Evolutionary conservation across 2,888 invertebrate species (phyloP), one percentile per base, ranked within the genome.

Genomic region (Drosophila percnosoma): DNA sequence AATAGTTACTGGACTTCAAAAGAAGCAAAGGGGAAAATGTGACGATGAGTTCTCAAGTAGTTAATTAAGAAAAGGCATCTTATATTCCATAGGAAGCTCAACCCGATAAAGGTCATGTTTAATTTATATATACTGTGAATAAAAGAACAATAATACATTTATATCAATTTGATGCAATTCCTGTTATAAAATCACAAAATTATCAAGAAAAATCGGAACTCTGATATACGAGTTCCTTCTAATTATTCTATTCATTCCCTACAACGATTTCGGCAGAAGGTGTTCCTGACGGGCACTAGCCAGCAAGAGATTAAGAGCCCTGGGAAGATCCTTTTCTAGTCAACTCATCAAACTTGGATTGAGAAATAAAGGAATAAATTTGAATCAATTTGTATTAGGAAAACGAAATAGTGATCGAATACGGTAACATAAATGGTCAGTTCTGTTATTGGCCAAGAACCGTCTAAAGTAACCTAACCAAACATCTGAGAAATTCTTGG

Each of bases 1-100:
- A 53, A 54, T 53, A 59, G 31, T 59, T 59, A 13, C 38, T 40
- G 48, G 38, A 66, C 24, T 15, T 65, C 10, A 48, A 31, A 49
- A 66, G 49, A 21, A 66, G 67, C n/a, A n/a, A n/a, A 27, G 8
- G 2, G 5, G 27, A 15, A 18, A 49, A 27, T 24, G 18, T 27
- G 49, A 18, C 53, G 1, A n/a, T 7, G 21, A 15, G 11, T 10
- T 58, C 4, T 45, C 18, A 27, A 48, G 11, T 33, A 8, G 24
- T 18, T 42, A 15, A 3, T 15, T 6, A 7, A 15, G 4, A 33
- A 34, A 18, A 24, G 10, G 11, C 1, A 15, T 24, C 0, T 38
- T 15, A 15, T 52, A 3, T 36, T 24, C 18, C 15, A 36, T 11
- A 4, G 15, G 1, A 29, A 6, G 18, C 6, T 33, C 11, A 11